These are phyloP conservation scores for Piprites chloris DNA, from an alignment of 2,113 vertebrate species.

Conservation along the genomic window DNA sequence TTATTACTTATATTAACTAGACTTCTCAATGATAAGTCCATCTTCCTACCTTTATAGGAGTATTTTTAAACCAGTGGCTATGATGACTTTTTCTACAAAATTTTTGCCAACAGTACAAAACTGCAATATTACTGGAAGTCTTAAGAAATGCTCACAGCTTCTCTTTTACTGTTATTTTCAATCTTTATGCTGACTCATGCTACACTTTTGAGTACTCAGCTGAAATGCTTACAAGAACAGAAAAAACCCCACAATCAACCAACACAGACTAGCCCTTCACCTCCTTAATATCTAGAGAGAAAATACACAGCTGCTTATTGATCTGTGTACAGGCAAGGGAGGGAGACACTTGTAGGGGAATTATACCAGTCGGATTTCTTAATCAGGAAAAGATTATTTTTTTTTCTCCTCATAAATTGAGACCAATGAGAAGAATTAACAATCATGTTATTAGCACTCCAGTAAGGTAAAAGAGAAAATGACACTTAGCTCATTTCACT, in stretches of 20 bases:
- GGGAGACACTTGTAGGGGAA: not conserved
- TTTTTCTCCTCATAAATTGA: not conserved
- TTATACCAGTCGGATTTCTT: not conserved
- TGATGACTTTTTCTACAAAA: not conserved
- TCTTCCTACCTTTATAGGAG: not conserved
- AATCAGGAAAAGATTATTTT: not conserved
- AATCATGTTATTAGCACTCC: slow-evolving; percentile 31
- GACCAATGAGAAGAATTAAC: slow-evolving; percentile 4
- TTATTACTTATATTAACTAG: not conserved
- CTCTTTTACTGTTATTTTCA: slow-evolving; percentile 19
- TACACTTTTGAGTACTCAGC: not conserved
- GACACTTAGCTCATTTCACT: slow-evolving; percentile 33
- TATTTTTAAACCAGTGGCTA: not conserved
- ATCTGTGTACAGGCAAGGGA: not conserved
- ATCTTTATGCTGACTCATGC: slow-evolving; percentile 9
- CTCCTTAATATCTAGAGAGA: not conserved
- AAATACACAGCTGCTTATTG: not conserved
- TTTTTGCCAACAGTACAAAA: not conserved
- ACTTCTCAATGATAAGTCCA: not conserved
- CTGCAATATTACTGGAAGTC: not conserved
- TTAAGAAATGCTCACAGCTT: not conserved
- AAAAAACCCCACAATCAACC: not conserved
- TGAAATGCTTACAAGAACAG: not conserved
- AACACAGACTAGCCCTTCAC: not conserved
- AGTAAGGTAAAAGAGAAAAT: slow-evolving; percentile 50